Evolutionary conservation across 1,140 invertebrate species (phyloP), one percentile per base, ranked within the genome.

Genomic region (Pogonognathellus flavescens): DNA sequence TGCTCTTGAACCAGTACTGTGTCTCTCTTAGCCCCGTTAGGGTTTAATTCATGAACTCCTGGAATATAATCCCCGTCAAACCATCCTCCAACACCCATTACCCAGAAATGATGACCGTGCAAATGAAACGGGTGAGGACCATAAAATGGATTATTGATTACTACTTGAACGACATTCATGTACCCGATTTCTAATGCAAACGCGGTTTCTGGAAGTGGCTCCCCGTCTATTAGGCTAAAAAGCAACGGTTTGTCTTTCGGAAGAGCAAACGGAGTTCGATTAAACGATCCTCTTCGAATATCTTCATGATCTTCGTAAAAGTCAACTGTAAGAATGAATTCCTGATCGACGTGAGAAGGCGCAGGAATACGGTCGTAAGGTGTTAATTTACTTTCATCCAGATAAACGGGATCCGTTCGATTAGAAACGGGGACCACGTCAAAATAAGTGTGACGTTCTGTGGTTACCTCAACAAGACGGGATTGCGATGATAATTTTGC

Each of bases 51-150:
- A 20, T 85, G 49, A 6, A 5, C 20, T 5, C 9, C 14, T 2
- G 52, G 13, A 55, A 52, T 22, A 31, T 80, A 85, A 8, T 59
- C 14, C 3, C 70, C 70, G 9, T 85, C 55, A 13, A n/a, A 3
- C 52, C 72, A 13, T 6, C 31, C 20, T 20, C 84, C 70, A 60
- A 25, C 14, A 85, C 84, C 70, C 52, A 85, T n/a, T 0, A 85
- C 84, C 70, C 72, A 80, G 18, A 85, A 85, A 10, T 22, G 25
- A 53, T 85, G 84, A 11, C 84, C 84, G 18, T 85, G 84, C 13
- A 85, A 52, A 66, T 85, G 84, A 25, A 85, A 81, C 2, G 84
- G 84, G 60, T 85, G 84, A 0, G 57, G 49, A 10, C 22, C 41
- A 57, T 59, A 50, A 20, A 25, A 50, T 3, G 25, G 57, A 18